A percentile compares a stretch with the other conserved stretches of the same genome.
phyloP scores from a whole-genome alignment of 2,888 invertebrate genomes.

The Trissolcus japonicus region DNA sequence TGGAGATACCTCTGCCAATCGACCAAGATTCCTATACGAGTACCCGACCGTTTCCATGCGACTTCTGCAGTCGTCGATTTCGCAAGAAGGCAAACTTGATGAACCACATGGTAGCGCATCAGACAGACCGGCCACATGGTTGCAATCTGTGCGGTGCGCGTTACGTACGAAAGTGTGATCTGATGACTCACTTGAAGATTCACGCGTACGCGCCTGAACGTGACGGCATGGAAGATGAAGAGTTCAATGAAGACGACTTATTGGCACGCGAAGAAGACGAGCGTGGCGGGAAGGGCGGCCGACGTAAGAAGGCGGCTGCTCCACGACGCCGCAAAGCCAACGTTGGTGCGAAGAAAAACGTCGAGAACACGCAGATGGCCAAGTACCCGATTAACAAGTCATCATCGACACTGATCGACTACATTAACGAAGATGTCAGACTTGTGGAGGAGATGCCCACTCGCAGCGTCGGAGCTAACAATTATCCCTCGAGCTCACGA shows the following conservation, averaged over 20 bases:
- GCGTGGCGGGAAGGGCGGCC: conserved; percentile 67
- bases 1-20: conserved; percentile 87
- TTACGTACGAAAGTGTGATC: conserved; percentile 87
- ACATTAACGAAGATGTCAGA: conserved; percentile 77
- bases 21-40: conserved; percentile 88
- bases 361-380: conserved; percentile 59
- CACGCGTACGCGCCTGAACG: conserved; percentile 86
- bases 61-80: conserved; percentile 89
- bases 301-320: conserved; percentile 73
- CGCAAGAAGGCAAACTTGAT: conserved; percentile 89
- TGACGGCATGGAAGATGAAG: conserved; percentile 78
- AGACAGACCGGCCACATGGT: conserved; percentile 88
- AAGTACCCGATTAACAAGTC: conserved; percentile 65
- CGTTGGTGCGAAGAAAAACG: conserved; percentile 59
- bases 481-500: conserved; percentile 77
- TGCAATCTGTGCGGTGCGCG: conserved; percentile 90
- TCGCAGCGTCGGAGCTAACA: conserved; percentile 57
- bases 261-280: conserved; percentile 69
- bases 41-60: conserved; percentile 89
- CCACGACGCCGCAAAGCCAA: conserved; percentile 74
- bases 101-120: conserved; percentile 92
- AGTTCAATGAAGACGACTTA: conserved; percentile 77
- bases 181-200: conserved; percentile 89
- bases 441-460: conserved; percentile 77
- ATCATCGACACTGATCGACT: too few species aligned